Evolutionary conservation across 2,797 vertebrate species (phyloP), one percentile per base, ranked within the genome.

Genomic region (Pelobates cultripes): DNA sequence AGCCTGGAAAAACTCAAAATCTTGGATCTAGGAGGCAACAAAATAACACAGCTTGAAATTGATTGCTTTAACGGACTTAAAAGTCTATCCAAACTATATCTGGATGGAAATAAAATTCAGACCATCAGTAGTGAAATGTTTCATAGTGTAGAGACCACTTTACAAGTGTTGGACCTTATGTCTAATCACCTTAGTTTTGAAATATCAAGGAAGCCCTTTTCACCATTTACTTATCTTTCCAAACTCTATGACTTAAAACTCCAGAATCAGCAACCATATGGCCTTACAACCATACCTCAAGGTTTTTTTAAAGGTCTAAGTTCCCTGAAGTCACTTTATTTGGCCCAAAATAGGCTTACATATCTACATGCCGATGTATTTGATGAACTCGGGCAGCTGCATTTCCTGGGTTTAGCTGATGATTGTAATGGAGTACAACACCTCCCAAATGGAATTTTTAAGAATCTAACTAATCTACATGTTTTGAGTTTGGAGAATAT

Each of bases 1-100:
- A 84, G 13, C 2, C 91, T 96, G 1, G 13, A 2, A 4, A 84
- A 78, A 0, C 89, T 98, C 67, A 84, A 3, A 3, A 94, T 66
- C 77, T 83, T 97, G 67, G 95, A 96, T 86, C 88, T 97, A 0
- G 96, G 96, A 0, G 91, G 91, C 5, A 97, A 97, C 87, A 94
- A 93, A 83, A 93, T 97, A 66, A 85, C 84, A 42, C 81, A 90
- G 3, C 85, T 96, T 77, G 3, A 88, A 2, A 7, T 45, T 0
- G 63, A 3, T 0, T 94, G 94, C 0, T 90, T 98, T 77, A 66
- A 79, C 60, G 95, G 94, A 8, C 89, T 97, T 28, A 73, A 78
- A 80, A 88, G 74, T 12, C 86, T 96, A 0, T 73, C 77, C 4
- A 93, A 94, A 3, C 89, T 97, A 7, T 95, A 97, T 78, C 86